phyloP scores from a whole-genome alignment of 2,888 invertebrate genomes.

The Drosophila limbata region DNA sequence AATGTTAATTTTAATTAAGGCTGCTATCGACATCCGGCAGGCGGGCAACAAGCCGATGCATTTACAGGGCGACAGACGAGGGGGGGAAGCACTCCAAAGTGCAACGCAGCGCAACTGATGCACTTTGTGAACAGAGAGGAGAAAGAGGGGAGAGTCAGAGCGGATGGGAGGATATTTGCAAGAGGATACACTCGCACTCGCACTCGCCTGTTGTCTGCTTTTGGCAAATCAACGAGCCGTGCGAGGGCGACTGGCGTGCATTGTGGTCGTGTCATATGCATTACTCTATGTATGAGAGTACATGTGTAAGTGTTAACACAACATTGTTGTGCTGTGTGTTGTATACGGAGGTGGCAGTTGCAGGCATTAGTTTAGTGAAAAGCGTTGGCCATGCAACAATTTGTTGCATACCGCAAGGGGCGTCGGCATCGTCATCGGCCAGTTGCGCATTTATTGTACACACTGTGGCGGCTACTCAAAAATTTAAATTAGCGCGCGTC shows the following conservation, averaged over 20 bases:
- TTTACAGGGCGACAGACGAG: constrained; percentile 17
- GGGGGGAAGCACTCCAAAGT: constrained; percentile 67
- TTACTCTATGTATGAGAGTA: constrained; percentile 16
- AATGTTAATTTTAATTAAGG: constrained; percentile 81
- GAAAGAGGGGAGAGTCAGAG: background rate
- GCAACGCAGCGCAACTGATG: constrained; percentile 81
- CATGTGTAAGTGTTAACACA: constrained; percentile 78
- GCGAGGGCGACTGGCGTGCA: constrained; percentile 36
- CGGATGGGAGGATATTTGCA: constrained; percentile 12
- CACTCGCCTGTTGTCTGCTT: constrained; percentile 56
- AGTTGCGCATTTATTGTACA: constrained; percentile 57
- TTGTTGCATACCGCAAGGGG: constrained; percentile 67
- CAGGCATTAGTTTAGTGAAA: constrained; percentile 52
- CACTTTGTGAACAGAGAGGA: constrained; percentile 61
- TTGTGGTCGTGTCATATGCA: constrained; percentile 57
- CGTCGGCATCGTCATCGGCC: background rate
- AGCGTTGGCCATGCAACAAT: constrained; percentile 69
- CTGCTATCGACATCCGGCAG: constrained; percentile 78
- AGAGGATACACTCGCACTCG: constrained; percentile 8
- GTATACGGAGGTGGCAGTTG: constrained; percentile 9
- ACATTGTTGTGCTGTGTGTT: constrained; percentile 70
- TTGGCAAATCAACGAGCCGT: constrained; percentile 70
- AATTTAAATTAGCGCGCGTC: constrained; percentile 74
- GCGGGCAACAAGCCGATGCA: constrained; percentile 48
- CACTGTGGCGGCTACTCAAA: constrained; percentile 64